phyloP scores from a whole-genome alignment of 2,888 invertebrate species.

The Hypomecis punctinalis region DNA sequence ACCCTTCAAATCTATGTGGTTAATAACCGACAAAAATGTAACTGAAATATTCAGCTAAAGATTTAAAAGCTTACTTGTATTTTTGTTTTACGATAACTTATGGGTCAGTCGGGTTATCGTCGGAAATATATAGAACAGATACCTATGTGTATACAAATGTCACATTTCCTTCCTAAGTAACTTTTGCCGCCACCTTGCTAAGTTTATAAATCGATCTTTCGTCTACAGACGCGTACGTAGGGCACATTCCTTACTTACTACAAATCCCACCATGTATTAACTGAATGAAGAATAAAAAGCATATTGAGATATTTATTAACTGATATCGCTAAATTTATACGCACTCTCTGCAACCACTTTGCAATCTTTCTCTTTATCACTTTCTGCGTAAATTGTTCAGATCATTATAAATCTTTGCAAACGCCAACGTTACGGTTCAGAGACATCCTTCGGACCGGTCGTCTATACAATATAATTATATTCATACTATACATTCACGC shows the following conservation, averaged over 20 bases:
- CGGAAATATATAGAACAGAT: no score
- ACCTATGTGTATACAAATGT: no score
- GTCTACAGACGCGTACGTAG: neutral
- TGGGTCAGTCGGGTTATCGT: no score
- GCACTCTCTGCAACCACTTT: neutral
- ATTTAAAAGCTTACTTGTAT: no score
- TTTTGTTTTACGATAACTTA: no score
- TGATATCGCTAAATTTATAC: conserved; percentile 5
- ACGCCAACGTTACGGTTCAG: conserved; percentile 43
- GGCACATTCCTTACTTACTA: no score
- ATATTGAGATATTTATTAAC: neutral
- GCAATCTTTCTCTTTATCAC: conserved; percentile 7
- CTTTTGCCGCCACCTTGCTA: no score
- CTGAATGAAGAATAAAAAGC: neutral
- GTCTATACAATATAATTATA: conserved; percentile 22
- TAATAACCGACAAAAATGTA: no score
- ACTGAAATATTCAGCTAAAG: no score
- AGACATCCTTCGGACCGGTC: conserved; percentile 57
- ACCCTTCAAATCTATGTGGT: no score
- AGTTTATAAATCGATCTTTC: neutral
- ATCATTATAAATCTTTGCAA: conserved; percentile 35
- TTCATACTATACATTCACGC: conserved; percentile 6
- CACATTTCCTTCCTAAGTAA: no score
- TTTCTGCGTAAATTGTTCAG: conserved; percentile 31
- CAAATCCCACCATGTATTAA: no score